Conservation (phyloP, 35 echinoderm and acorn worm species). For the Holothuria glaberrima region DNA sequence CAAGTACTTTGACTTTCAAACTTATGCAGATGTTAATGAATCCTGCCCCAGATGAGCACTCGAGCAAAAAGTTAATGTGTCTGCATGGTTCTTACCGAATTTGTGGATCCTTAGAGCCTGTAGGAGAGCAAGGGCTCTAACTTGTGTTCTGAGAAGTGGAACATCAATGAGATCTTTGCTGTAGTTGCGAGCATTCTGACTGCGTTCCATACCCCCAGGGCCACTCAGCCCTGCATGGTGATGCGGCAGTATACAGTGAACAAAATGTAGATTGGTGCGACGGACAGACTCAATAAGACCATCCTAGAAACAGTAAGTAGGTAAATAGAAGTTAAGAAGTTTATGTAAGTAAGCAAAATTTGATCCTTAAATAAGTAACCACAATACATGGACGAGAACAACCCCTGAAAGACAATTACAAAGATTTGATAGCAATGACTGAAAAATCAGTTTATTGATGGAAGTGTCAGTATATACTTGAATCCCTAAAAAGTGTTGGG, state of each 20-base stretch:
- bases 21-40: too few relatives aligned
- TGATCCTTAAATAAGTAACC: background rate
- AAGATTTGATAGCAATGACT: too few relatives aligned
- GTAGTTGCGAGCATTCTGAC: slow-evolving; percentile 43
- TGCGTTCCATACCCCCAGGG: slow-evolving; percentile 27
- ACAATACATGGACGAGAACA: background rate
- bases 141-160: slow-evolving; percentile 76
- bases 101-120: slow-evolving; percentile 79
- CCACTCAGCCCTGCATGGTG: slow-evolving; percentile 81
- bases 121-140: slow-evolving; percentile 70
- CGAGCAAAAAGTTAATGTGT: too few relatives aligned
- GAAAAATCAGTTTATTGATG: too few relatives aligned
- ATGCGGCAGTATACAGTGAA: slow-evolving; percentile 86
- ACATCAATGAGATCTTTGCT: slow-evolving; percentile 76
- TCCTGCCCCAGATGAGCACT: too few relatives aligned
- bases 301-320: slow-evolving; percentile 66
- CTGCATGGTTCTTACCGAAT: slow-evolving; percentile 27
- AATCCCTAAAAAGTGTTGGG: too few relatives aligned
- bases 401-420: too few relatives aligned
- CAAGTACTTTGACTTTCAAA: too few relatives aligned
- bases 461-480: too few relatives aligned
- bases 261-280: slow-evolving; percentile 88
- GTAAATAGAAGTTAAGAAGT: background rate
- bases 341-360: background rate
- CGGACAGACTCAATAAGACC: slow-evolving; percentile 89